Evolutionary conservation across 2,888 invertebrate species (phyloP).

Genomic region (Nowickia ferox): DNA sequence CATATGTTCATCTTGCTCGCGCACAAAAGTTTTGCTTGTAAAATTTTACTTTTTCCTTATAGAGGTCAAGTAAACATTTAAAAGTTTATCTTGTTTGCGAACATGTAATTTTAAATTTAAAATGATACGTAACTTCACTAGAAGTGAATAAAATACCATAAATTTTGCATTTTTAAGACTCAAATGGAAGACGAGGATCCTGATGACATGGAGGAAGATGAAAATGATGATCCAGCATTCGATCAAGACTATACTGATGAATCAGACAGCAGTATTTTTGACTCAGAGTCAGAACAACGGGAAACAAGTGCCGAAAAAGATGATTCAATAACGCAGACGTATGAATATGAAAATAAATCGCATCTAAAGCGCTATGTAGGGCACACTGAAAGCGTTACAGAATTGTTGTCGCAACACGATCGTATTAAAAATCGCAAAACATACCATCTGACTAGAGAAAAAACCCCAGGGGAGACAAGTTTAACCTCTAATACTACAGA

Average conservation of each 20-base stretch:
- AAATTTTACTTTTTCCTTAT: too few relatives aligned
- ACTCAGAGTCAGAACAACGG: constrained; percentile 81
- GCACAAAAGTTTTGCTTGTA: too few relatives aligned
- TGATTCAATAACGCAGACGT: constrained; percentile 77
- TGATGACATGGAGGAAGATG: constrained; percentile 67
- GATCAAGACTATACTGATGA: constrained; percentile 81
- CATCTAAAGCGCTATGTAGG: constrained; percentile 82
- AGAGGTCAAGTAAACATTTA: too few relatives aligned
- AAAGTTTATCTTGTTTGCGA: too few relatives aligned
- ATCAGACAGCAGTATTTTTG: constrained; percentile 82
- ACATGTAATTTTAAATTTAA: too few relatives aligned
- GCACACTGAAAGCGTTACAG: constrained; percentile 82
- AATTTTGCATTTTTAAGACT: constrained; percentile 31
- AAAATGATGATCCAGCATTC: constrained; percentile 75
- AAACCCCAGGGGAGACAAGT: constrained; percentile 77
- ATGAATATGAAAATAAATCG: constrained; percentile 70
- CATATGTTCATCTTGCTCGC: too few relatives aligned
- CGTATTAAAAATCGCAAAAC: constrained; percentile 83
- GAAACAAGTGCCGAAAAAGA: constrained; percentile 82
- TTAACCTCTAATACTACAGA: constrained; percentile 73
- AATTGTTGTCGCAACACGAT: constrained; percentile 81
- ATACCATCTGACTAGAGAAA: constrained; percentile 81
- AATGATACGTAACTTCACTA: too few relatives aligned
- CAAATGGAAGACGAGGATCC: constrained; percentile 60
- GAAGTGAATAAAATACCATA: neutral